Evolutionary conservation across 2,113 vertebrate genomes (phyloP), one percentile per base, ranked within the genome.

Genomic region (Maccullochella peelii): DNA sequence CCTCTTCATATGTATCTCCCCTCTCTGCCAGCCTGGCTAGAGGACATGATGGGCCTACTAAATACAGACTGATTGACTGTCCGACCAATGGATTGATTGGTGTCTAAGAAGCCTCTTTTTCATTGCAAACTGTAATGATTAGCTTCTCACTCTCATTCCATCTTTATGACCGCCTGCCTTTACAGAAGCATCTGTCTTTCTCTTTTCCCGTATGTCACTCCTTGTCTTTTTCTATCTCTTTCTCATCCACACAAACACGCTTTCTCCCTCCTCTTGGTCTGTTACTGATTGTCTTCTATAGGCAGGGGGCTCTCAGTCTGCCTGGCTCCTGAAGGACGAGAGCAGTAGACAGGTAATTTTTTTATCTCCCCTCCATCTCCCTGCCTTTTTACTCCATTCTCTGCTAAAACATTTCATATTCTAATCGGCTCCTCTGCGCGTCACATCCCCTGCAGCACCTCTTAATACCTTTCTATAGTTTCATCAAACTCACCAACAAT

Each of bases 361-460:
- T 95, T 93, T 93, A 95, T 95, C 93, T 94, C 77, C 76, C 67
- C 88, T 92, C 88, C 88, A 88, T 95, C 91, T 94, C 89, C 70
- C 58, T 74, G 73, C 80, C 85, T 89, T 91, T 90, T 77, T 85
- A 80, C 82, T 89, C 84, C 68, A 82, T 93, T 93, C 91, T 91
- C 79, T 77, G 63, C 89, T 84, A 73, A 95, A 95, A 91, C 89
- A 94, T 94, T 94, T 95, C 90, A 93, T 94, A 95, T 95, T 95
- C 88, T 93, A 91, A 92, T 94, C 87, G 82, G 74, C 77, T 89
- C 75, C 79, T 71, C 9, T 77, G 85, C 68, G 47, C 75, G 54
- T 84, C 80, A 80, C 85, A 71, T 86, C 88, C 87, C 91, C 84
- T 16, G 44, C 88, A 82, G 85, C 91, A 59, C 86, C 57, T 69